A percentile compares a stretch with the other conserved stretches of the same genome.
These are phyloP conservation scores for Sylvia atricapilla DNA, from an alignment of 2,113 vertebrate genomes.

Conservation along the genomic window DNA sequence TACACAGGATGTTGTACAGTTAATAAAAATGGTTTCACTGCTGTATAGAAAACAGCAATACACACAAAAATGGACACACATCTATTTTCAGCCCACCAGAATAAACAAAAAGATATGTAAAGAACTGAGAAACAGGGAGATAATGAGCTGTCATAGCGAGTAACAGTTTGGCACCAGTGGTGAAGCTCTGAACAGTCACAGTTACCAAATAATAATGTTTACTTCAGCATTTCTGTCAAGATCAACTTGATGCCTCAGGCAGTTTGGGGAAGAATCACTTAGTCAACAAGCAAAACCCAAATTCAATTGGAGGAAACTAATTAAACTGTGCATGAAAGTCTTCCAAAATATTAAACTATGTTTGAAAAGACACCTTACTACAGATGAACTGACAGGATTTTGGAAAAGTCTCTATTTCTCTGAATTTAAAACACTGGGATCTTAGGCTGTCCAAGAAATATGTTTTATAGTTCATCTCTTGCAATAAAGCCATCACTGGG, in stretches of 20 bases:
- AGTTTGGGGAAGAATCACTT: slow-evolving; percentile 1
- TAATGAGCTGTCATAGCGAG: slow-evolving; percentile 46
- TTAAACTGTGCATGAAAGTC: background rate
- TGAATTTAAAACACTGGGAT: background rate
- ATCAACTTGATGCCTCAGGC: slow-evolving; percentile 20
- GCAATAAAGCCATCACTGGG: background rate
- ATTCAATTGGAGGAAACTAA: background rate
- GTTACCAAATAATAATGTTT: slow-evolving; percentile 40
- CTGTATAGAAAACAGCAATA: background rate
- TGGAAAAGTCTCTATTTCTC: background rate
- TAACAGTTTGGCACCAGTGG: slow-evolving; percentile 1
- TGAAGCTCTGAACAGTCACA: background rate
- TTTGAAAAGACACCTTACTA: background rate
- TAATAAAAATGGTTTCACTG: background rate
- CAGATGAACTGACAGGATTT: background rate
- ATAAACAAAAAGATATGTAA: background rate
- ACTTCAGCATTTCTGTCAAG: slow-evolving; percentile 48
- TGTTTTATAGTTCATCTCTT: background rate
- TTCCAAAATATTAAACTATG: background rate
- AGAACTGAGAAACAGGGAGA: background rate
- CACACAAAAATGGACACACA: background rate
- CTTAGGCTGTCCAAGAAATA: background rate
- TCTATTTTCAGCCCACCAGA: background rate
- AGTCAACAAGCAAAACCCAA: slow-evolving; percentile 15
- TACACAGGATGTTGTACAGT: background rate